Evolutionary conservation across 2,797 vertebrate species (phyloP), one percentile per base, ranked within the genome.

Genomic region (Sitta carolinensis): DNA sequence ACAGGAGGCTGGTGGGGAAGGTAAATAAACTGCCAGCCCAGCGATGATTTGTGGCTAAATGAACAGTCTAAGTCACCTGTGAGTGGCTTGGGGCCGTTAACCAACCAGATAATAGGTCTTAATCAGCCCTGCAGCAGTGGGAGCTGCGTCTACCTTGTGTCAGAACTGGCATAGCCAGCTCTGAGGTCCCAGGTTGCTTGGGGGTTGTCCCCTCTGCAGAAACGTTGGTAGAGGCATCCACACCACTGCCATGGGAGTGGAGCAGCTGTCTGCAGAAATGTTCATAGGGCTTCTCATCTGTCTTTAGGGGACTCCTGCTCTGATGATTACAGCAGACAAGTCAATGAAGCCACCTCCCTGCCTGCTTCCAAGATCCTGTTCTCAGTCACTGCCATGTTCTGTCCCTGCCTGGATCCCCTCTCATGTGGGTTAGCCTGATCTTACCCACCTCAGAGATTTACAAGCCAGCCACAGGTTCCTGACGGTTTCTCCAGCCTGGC

Each of bases 21-120:
- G 96, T 95, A 97, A 97, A 97, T 77, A 95, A 89, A 87, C 96
- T 89, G 92, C 95, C 96, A 96, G 48, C 32, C 43, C 64, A 2
- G 3, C 10, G 3, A 73, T 96, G 95, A 97, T 96, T 95, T 95
- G 95, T 96, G 32, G 55, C 62, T 81, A 95, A 95, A 95, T 86
- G 89, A 97, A 93, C 30, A 89, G 72, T 30, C 84, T 67, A 92
- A 97, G 94, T 95, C 54, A 95, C 76, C 78, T 58, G 61, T 5
- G 18, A 79, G n/a, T 52, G 66, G 68, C 58, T 51, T 10, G 1
- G 70, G 40, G 42, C 74, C 0, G 0, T 74, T 82, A 87, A 74
- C 70, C 70, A 72, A 75, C 30, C 64, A 75, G 75, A 62, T 93
- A 77, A 83, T 75, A 40, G n/a, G 34, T 51, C 32, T 74, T 83